Percentiles rank a stretch among this genome's conserved stretches.
Conservation (phyloP, 1,140 invertebrate species). For the Euschistus heros region DNA sequence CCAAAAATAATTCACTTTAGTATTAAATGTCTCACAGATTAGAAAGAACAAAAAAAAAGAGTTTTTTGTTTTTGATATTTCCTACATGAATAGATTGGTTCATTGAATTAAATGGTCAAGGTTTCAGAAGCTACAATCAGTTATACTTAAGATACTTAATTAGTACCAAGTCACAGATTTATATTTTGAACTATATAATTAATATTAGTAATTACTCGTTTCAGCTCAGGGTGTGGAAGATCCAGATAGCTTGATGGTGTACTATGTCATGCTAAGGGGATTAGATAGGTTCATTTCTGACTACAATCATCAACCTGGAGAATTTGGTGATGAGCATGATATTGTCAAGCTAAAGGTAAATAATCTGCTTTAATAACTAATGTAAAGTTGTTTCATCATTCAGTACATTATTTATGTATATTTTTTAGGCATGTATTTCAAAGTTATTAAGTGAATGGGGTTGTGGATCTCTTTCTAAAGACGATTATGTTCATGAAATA, state of each 20-base stretch:
- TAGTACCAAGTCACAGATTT: too few species aligned
- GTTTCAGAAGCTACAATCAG: too few species aligned
- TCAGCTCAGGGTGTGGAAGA: conserved; percentile 53
- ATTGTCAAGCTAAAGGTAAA: conserved; percentile 70
- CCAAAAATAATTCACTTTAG: too few species aligned
- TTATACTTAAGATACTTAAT: too few species aligned
- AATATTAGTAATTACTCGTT: conserved; percentile 24
- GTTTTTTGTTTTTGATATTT: too few species aligned
- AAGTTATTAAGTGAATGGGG: conserved; percentile 81
- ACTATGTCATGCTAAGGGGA: conserved; percentile 82
- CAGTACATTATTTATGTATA: neutral
- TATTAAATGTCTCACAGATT: too few species aligned
- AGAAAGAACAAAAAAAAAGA: too few species aligned
- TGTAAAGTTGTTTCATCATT: conserved; percentile 1
- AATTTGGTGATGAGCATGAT: conserved; percentile 78
- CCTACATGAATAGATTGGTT: too few species aligned
- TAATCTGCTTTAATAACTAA: neutral
- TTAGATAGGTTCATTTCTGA: conserved; percentile 82
- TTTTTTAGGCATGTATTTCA: conserved; percentile 50
- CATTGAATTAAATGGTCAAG: too few species aligned
- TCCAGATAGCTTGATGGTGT: conserved; percentile 75
- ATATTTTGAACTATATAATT: too few species aligned
- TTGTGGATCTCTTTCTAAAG: conserved; percentile 63
- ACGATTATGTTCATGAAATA: conserved; percentile 93
- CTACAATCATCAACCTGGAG: conserved; percentile 82